Percentiles rank a stretch among this genome's conserved stretches.
Evolutionary conservation across 2,113 vertebrate species (phyloP).

Genomic region (Rallus limicola): DNA sequence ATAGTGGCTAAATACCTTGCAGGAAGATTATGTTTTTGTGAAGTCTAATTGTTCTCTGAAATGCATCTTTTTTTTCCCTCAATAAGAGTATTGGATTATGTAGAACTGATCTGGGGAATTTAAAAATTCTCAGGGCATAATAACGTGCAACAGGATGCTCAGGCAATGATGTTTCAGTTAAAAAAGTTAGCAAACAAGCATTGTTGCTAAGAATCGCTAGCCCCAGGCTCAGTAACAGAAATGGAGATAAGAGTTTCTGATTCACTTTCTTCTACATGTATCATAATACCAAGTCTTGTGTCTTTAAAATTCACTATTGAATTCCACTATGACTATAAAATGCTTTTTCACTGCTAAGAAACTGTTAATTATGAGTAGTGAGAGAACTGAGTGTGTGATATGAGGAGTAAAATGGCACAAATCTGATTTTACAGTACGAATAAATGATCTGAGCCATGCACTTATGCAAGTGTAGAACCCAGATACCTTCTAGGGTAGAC

Average conservation of each 20-base stretch:
- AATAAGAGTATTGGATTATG: neutral
- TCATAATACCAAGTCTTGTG: neutral
- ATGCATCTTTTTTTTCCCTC: neutral
- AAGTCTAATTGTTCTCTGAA: neutral
- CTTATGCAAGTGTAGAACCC: conserved; percentile 1
- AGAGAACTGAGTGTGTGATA: neutral
- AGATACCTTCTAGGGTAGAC: neutral
- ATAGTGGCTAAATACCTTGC: neutral
- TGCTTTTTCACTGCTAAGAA: conserved; percentile 12
- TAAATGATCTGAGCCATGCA: neutral
- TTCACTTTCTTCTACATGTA: neutral
- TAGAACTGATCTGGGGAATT: neutral
- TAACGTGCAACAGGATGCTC: neutral
- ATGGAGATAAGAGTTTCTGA: neutral
- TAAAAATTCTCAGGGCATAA: neutral
- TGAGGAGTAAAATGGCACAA: neutral
- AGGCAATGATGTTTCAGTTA: neutral
- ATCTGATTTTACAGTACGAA: neutral
- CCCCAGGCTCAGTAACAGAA: neutral
- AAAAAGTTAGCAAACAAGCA: neutral
- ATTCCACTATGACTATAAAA: neutral
- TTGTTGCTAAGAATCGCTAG: neutral
- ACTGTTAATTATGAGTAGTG: neutral
- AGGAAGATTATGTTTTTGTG: neutral
- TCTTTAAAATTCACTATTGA: conserved; percentile 12